Evolutionary conservation across 2,797 vertebrate genomes (phyloP).

Genomic region (Tauraco hartlaubi): DNA sequence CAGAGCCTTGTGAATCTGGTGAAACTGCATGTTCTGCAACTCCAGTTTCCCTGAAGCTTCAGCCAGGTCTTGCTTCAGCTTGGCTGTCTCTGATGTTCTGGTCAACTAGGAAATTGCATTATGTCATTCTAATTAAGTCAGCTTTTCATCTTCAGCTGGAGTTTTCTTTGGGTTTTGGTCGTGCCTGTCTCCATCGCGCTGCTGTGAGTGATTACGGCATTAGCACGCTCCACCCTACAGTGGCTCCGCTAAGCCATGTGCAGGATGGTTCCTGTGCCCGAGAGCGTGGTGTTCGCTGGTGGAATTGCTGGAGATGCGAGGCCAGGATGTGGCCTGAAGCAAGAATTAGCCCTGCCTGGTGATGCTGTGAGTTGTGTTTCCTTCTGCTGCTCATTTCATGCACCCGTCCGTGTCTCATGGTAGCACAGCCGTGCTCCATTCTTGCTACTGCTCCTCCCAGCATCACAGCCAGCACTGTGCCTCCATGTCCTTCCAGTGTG

Average conservation of each 20-base stretch:
- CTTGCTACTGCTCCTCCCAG: rapidly evolving
- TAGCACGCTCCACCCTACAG: neutral
- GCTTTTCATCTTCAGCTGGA: neutral
- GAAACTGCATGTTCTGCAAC: neutral
- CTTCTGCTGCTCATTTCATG: neutral
- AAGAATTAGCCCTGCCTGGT: neutral
- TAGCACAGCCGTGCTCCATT: rapidly evolving
- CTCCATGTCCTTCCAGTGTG: rapidly evolving
- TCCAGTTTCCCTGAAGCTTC: neutral
- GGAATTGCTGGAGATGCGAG: neutral
- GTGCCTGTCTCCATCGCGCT: rapidly evolving
- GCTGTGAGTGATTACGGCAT: neutral
- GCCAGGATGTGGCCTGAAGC: neutral
- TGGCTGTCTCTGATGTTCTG: conserved; percentile 8
- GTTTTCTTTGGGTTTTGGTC: neutral
- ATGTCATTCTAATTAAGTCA: conserved; percentile 18
- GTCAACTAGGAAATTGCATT: conserved; percentile 11
- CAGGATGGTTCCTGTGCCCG: neutral
- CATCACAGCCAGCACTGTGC: rapidly evolving
- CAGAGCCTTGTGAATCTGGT: neutral
- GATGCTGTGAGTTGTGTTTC: neutral
- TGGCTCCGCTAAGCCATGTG: neutral
- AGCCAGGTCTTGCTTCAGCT: conserved; percentile 27
- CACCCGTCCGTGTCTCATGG: rapidly evolving
- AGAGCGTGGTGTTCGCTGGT: neutral